Evolutionary conservation across 1,140 invertebrate species (phyloP), one percentile per base, ranked within the genome.

Genomic region (Lordiphosa clarofinis): DNA sequence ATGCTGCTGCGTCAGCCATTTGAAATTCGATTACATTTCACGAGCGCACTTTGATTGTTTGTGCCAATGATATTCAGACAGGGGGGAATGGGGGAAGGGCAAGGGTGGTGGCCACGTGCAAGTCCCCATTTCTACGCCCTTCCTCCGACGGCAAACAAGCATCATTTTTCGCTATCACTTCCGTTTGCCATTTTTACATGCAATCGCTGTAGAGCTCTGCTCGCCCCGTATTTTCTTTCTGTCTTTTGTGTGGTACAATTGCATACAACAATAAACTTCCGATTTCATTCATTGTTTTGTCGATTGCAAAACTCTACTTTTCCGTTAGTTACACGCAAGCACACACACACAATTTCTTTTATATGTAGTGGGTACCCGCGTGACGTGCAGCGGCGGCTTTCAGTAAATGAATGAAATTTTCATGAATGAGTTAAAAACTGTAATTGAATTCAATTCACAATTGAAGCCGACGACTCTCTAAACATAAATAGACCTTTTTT

Each of bases 261-360:
- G 48, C 57, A 72, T 21, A 19, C 62, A 76, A 76, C 73, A 76
- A 76, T 76, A 72, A 76, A 76, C 73, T 76, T 76, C 73, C 73
- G 73, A 76, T 76, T 76, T 76, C 73, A 71, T 76, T 71, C 73
- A 75, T 62, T 73, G 63, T 73, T 61, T 73, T 56, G 46, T 49
- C 59, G 65, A 70, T 70, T 70, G 67, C 67, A 57, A 70, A 70
- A 70, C 67, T 70, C 65, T 70, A 70, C 66, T 39, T 36, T 39
- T 65, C 66, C 65, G 64, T 68, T 68, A 68, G 65, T 54, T 68
- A 46, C 48, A 53, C 31, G 33, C 15, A 44, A 44, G n/a, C 42
- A 21, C 8, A 31, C 19, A 24, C 24, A 46, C 11, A 58, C 62
- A 68, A 47, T 66, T 66, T 66, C 62, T 66, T 65, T 66, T 1